Conservation (phyloP, 2,888 invertebrate genomes). For the Macropis europaea region DNA sequence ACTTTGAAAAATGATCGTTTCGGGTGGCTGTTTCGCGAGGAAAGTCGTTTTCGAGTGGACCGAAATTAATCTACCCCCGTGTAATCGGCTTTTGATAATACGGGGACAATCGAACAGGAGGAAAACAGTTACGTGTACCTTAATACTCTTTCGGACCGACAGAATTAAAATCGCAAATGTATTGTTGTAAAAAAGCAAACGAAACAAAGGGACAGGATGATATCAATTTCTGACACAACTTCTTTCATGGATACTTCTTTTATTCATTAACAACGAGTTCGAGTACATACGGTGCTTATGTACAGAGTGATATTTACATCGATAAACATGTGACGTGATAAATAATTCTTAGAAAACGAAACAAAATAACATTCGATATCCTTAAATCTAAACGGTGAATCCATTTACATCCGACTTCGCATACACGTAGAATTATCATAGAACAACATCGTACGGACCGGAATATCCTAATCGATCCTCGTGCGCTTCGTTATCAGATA, state of each 20-base stretch:
- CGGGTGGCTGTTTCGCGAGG: neutral
- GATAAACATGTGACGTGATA: slow-evolving; percentile 65
- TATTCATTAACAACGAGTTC: slow-evolving; percentile 77
- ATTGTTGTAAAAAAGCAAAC: neutral
- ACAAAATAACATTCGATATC: slow-evolving; percentile 63
- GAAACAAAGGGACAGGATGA: neutral
- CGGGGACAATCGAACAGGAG: slow-evolving; percentile 61
- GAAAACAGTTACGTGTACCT: slow-evolving; percentile 57
- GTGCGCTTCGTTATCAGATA: neutral
- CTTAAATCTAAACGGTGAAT: slow-evolving; percentile 36
- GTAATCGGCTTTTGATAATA: slow-evolving; percentile 78
- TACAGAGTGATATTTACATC: slow-evolving; percentile 76
- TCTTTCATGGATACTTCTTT: slow-evolving; percentile 70
- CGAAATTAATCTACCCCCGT: slow-evolving; percentile 76
- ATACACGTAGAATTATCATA: slow-evolving; percentile 32
- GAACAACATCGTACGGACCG: slow-evolving; percentile 19
- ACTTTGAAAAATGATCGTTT: neutral
- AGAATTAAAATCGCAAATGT: slow-evolving; percentile 15
- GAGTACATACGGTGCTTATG: slow-evolving; percentile 75
- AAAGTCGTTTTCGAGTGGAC: slow-evolving; percentile 48
- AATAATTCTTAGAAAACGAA: slow-evolving; percentile 71
- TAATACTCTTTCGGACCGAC: slow-evolving; percentile 56
- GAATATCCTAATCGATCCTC: slow-evolving; percentile 16
- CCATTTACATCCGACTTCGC: slow-evolving; percentile 49
- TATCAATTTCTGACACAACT: neutral